These are phyloP conservation scores for Polia nebulosa DNA, from an alignment of 2,888 invertebrate species.

Conservation along the genomic window DNA sequence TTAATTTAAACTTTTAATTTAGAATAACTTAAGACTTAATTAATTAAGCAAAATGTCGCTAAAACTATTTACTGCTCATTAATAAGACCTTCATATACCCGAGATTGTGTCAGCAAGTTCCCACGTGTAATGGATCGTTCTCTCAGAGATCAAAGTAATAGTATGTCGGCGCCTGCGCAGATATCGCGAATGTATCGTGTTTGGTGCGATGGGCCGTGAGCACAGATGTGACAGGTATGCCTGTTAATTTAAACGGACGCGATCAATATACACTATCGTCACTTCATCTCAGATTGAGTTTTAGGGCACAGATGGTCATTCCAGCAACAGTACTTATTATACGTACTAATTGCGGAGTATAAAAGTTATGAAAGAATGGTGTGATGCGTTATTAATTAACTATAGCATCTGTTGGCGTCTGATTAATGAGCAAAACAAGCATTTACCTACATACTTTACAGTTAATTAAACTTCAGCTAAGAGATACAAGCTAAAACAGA, in stretches of 20 bases:
- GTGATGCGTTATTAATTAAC: neutral
- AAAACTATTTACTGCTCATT: conserved; percentile 49
- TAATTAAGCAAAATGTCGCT: conserved; percentile 23
- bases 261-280: conserved; percentile 85
- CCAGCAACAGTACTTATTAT: conserved; percentile 1
- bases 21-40: conserved; percentile 8
- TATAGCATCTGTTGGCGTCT: neutral
- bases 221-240: conserved; percentile 80
- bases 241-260: conserved; percentile 87
- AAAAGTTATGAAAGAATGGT: conserved; percentile 3
- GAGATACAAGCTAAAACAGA: neutral
- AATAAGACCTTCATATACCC: conserved; percentile 36
- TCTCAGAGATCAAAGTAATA: conserved; percentile 71
- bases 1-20: neutral
- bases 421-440: neutral
- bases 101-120: conserved; percentile 71
- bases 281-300: conserved; percentile 62
- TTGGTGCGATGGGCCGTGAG: conserved; percentile 79
- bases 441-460: neutral
- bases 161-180: conserved; percentile 62
- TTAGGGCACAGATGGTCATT: conserved; percentile 48
- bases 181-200: conserved; percentile 79
- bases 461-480: neutral
- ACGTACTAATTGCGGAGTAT: neutral
- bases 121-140: conserved; percentile 73